A percentile compares a stretch with the other conserved stretches of the same genome.
Evolutionary conservation across 2,888 invertebrate species (phyloP).

Genomic region (Ophioninae sp.): DNA sequence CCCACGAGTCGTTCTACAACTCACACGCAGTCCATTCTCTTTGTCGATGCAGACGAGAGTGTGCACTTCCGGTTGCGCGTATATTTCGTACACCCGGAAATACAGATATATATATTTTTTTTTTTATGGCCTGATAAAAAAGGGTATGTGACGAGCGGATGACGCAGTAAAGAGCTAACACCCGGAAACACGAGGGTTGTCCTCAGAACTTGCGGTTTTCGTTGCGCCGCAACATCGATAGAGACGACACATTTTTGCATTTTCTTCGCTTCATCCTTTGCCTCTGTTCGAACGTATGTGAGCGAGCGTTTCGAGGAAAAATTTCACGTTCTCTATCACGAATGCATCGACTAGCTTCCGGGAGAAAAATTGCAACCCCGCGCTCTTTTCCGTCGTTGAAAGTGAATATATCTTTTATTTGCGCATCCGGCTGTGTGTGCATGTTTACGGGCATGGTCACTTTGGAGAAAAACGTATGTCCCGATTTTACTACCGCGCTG

Average conservation of each 20-base stretch:
- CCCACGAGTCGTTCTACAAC: slow-evolving; percentile 43
- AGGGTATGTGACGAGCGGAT: slow-evolving; percentile 30
- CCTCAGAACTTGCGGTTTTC: slow-evolving; percentile 52
- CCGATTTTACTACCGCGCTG: slow-evolving; percentile 30
- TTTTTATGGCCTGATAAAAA: slow-evolving; percentile 33
- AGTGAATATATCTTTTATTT: slow-evolving; percentile 5
- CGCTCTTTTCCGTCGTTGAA: slow-evolving; percentile 15
- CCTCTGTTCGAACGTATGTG: background rate
- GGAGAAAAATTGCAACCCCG: slow-evolving; percentile 45
- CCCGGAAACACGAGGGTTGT: slow-evolving; percentile 37
- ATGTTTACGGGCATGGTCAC: background rate
- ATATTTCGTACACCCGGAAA: background rate
- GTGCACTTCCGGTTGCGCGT: slow-evolving; percentile 12
- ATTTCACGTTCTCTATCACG: slow-evolving; percentile 48
- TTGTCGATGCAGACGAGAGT: slow-evolving; percentile 13
- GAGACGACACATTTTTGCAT: slow-evolving; percentile 37
- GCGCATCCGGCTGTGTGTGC: background rate
- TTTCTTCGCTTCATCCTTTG: slow-evolving; percentile 19
- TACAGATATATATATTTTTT: slow-evolving; percentile 17
- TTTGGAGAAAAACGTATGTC: slow-evolving; percentile 9
- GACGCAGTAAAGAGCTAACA: slow-evolving; percentile 46
- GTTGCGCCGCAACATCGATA: slow-evolving; percentile 29
- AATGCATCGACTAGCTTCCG: slow-evolving; percentile 52
- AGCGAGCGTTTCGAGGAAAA: slow-evolving; percentile 22
- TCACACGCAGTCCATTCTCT: slow-evolving; percentile 30